phyloP scores from a whole-genome alignment of 2,113 vertebrate genomes.

The Jacana jacana region DNA sequence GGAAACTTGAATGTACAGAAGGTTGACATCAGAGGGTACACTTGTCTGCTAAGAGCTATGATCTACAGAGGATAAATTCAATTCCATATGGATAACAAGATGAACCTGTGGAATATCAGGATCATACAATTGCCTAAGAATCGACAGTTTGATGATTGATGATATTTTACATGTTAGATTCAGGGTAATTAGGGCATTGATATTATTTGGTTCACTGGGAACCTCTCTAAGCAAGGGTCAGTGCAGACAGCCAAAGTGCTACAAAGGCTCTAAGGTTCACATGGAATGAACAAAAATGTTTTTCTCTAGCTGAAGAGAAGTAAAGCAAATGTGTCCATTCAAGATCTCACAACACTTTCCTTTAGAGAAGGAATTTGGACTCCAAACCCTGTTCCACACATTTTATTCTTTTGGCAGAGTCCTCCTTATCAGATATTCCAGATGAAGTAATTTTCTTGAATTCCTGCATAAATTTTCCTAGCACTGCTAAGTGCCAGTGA shows the following conservation, averaged over 20 bases:
- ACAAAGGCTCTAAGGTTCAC: neutral
- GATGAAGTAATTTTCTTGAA: neutral
- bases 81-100: neutral
- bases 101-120: neutral
- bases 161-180: neutral
- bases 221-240: neutral
- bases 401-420: neutral
- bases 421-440: neutral
- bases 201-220: neutral
- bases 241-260: neutral
- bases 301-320: neutral
- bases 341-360: neutral
- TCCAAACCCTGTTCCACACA: neutral
- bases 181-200: neutral
- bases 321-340: neutral
- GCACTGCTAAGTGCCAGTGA: neutral
- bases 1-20: neutral
- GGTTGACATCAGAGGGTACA: neutral
- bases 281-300: neutral
- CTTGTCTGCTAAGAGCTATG: neutral
- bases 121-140: neutral
- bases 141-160: neutral
- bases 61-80: neutral
- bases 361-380: neutral
- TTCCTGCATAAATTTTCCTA: neutral